A percentile compares a stretch with the other conserved stretches of the same genome.
phyloP scores from a whole-genome alignment of 2,113 vertebrate species.

The Poeciliopsis turrubarensis region DNA sequence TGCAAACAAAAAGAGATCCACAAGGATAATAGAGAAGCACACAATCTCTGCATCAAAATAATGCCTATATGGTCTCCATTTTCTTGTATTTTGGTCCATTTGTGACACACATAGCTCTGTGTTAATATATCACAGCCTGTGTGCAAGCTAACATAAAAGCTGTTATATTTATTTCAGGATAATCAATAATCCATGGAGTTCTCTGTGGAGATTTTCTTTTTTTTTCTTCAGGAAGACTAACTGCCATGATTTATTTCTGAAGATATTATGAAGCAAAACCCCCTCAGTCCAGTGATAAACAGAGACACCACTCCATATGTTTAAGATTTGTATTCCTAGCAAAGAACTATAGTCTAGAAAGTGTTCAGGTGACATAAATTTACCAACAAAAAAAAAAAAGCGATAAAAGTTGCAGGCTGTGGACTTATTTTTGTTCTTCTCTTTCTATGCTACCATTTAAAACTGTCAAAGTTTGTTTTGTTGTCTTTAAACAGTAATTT shows the following conservation, averaged over 20 bases:
- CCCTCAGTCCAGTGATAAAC: constrained; percentile 55
- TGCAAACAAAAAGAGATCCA: constrained; percentile 51
- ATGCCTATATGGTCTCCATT: constrained; percentile 35
- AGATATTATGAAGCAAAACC: constrained; percentile 63
- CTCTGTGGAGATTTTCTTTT: constrained; percentile 32
- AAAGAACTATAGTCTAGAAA: constrained; percentile 51
- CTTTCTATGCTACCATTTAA: constrained; percentile 12
- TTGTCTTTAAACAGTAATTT: constrained; percentile 35
- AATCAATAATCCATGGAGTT: constrained; percentile 73
- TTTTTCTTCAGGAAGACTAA: constrained; percentile 53
- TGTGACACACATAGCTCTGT: constrained; percentile 13
- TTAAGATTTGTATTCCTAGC: constrained; percentile 49
- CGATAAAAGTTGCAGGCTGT: constrained; percentile 11
- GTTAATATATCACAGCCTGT: constrained; percentile 53
- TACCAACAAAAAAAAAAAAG: constrained; percentile 16
- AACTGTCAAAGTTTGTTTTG: constrained; percentile 12
- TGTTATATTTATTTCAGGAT: constrained; percentile 63
- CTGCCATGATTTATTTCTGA: constrained; percentile 64
- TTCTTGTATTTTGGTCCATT: constrained; percentile 31
- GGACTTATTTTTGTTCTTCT: constrained; percentile 25
- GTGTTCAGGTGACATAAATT: constrained; percentile 21
- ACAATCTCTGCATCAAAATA: constrained; percentile 45
- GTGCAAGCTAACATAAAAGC: constrained; percentile 54
- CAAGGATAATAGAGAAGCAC: constrained; percentile 52
- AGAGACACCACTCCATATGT: constrained; percentile 41